phyloP scores from a whole-genome alignment of 2,888 invertebrate genomes.

The Plebejus argus region DNA sequence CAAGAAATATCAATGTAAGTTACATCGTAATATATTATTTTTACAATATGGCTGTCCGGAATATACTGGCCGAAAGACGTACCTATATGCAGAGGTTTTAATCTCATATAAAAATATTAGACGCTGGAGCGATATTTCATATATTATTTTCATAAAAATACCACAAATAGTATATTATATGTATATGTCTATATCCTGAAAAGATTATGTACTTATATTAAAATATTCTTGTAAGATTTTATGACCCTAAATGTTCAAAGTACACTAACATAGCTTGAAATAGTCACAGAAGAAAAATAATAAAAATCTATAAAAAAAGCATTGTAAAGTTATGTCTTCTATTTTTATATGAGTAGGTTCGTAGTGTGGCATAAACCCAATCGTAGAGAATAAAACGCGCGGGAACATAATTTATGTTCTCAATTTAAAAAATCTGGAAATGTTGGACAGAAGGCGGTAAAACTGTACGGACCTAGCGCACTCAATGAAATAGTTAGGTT shows the following conservation, averaged over 20 bases:
- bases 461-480: not conserved
- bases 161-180: not conserved
- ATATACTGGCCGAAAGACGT: conserved; percentile 35
- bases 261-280: conserved; percentile 27
- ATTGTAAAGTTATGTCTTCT: conserved; percentile 30
- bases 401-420: not conserved
- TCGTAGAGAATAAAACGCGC: not conserved
- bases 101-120: conserved; percentile 32
- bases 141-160: conserved; percentile 21
- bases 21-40: conserved; percentile 59
- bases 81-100: conserved; percentile 26
- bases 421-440: not conserved
- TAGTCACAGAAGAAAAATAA: conserved; percentile 17
- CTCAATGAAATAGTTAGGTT: conserved; percentile 1
- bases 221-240: conserved; percentile 29
- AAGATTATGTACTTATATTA: conserved; percentile 6
- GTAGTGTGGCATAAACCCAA: conserved; percentile 17
- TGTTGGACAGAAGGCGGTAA: not conserved
- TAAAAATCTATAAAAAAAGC: conserved; percentile 21
- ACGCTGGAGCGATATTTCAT: conserved; percentile 15
- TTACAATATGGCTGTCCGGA: conserved; percentile 48
- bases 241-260: conserved; percentile 27
- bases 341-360: conserved; percentile 31
- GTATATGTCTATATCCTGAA: conserved; percentile 21
- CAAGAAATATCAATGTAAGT: conserved; percentile 58